These are phyloP conservation scores for Hyppa rectilinea DNA, from an alignment of 2,888 invertebrate species.

Conservation along the genomic window DNA sequence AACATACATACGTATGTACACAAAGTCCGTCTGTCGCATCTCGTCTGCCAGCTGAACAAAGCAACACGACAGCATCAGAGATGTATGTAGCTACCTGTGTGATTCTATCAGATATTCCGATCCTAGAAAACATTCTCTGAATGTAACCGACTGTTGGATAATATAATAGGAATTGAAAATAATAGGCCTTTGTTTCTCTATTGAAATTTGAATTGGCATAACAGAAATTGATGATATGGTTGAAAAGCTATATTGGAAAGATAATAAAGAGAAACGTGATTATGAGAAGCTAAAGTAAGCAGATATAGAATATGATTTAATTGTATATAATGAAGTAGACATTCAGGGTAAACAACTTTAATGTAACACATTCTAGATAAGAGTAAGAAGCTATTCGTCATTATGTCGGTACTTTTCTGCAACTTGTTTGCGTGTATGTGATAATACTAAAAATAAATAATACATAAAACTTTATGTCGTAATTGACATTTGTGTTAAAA, in stretches of 20 bases:
- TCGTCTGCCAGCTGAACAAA: conserved; percentile 55
- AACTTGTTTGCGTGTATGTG: conserved; percentile 38
- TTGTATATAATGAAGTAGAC: neutral
- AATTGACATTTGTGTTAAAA: conserved; percentile 38
- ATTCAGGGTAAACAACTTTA: conserved; percentile 36
- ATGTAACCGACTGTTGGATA: neutral
- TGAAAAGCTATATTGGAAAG: neutral
- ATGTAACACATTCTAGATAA: conserved; percentile 39
- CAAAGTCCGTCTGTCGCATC: conserved; percentile 50
- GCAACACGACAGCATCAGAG: conserved; percentile 23
- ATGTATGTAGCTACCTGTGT: conserved; percentile 29
- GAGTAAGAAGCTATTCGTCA: conserved; percentile 34
- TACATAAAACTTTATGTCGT: conserved; percentile 42
- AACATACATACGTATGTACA: conserved; percentile 41
- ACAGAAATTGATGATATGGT: neutral
- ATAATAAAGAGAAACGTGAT: neutral
- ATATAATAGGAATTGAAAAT: conserved; percentile 1
- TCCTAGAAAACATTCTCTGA: conserved; percentile 15
- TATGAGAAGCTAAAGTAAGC: neutral
- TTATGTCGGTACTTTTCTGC: conserved; percentile 44
- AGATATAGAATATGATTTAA: neutral
- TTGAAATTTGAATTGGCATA: neutral
- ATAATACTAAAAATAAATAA: conserved; percentile 41
- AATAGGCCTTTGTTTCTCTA: neutral
- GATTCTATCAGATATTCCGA: conserved; percentile 35